Conservation (phyloP, 35 echinoderm and acorn worm genomes). For the Anneissia japonica region DNA sequence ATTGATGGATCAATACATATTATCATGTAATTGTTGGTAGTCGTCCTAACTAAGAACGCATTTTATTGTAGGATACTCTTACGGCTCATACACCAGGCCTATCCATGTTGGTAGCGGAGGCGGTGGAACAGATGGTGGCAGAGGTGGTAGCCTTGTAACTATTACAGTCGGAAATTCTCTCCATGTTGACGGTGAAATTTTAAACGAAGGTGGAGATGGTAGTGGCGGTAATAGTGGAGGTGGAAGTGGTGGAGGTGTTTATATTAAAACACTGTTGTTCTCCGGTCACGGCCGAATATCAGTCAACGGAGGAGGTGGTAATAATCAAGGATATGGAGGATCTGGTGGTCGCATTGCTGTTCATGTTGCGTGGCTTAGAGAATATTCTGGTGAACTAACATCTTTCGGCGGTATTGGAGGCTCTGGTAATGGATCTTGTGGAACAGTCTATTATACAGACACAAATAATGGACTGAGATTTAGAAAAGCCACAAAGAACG, state of each 20-base stretch:
- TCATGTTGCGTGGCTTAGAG: slow-evolving; percentile 77
- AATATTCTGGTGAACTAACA: slow-evolving; percentile 48
- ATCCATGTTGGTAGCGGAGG: slow-evolving; percentile 74
- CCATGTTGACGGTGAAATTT: slow-evolving; percentile 65
- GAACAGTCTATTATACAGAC: slow-evolving; percentile 86
- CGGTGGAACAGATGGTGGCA: slow-evolving; percentile 53
- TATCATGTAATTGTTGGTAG: too few species aligned
- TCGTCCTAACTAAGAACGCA: too few species aligned
- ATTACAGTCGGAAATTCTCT: slow-evolving; percentile 56
- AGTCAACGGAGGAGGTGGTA: slow-evolving; percentile 60
- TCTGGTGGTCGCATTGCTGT: slow-evolving; percentile 78
- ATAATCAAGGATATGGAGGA: slow-evolving; percentile 59
- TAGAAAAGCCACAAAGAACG: slow-evolving; percentile 36
- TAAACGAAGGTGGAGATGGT: slow-evolving; percentile 51
- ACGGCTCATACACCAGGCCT: slow-evolving; percentile 66
- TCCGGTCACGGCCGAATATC: slow-evolving; percentile 73
- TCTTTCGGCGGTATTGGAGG: slow-evolving; percentile 54
- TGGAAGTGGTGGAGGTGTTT: slow-evolving; percentile 84
- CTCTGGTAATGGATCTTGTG: slow-evolving; percentile 28
- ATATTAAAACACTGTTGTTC: slow-evolving; percentile 57
- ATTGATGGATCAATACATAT: too few species aligned
- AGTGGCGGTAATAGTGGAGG: slow-evolving; percentile 52
- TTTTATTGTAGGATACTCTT: slow-evolving; percentile 41
- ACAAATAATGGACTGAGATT: slow-evolving; percentile 68
- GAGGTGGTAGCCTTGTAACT: slow-evolving; percentile 55